A percentile compares a stretch with the other conserved stretches of the same genome.
Evolutionary conservation across 2,797 vertebrate species (phyloP).

Genomic region (Alfaro cultratus): DNA sequence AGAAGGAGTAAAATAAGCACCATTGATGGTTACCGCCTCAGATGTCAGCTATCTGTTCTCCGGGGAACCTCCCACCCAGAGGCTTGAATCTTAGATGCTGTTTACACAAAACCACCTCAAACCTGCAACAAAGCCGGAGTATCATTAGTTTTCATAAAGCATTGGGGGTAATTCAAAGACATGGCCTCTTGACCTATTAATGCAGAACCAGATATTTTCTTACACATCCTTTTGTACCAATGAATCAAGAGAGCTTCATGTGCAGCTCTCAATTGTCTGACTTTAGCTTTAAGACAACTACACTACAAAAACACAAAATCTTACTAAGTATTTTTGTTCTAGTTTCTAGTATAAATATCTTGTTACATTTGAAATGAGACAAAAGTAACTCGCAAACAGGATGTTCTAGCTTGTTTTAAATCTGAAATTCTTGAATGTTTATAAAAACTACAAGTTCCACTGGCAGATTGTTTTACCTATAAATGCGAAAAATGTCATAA

Average conservation of each 20-base stretch:
- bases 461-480: too few species aligned
- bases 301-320: too few species aligned
- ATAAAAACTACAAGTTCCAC: not conserved
- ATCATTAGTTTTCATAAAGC: slow-evolving; percentile 19
- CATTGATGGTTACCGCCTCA: not conserved
- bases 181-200: not conserved
- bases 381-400: too few species aligned
- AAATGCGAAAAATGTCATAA: too few species aligned
- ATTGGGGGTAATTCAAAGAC: slow-evolving; percentile 6
- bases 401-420: too few species aligned
- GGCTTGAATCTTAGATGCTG: slow-evolving; percentile 20
- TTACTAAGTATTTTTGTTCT: too few species aligned
- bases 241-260: not conserved
- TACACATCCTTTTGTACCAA: not conserved
- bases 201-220: slow-evolving; percentile 4
- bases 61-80: slow-evolving; percentile 28
- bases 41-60: slow-evolving; percentile 5
- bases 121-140: not conserved
- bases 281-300: not conserved
- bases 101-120: slow-evolving; percentile 11
- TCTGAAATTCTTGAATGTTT: too few species aligned
- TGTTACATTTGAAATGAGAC: too few species aligned
- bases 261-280: not conserved
- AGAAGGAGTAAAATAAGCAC: not conserved
- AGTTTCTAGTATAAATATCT: too few species aligned